Percentiles rank a stretch among this genome's conserved stretches.
Evolutionary conservation across 2,888 invertebrate species (phyloP).

Genomic region (Aromia moschata): DNA sequence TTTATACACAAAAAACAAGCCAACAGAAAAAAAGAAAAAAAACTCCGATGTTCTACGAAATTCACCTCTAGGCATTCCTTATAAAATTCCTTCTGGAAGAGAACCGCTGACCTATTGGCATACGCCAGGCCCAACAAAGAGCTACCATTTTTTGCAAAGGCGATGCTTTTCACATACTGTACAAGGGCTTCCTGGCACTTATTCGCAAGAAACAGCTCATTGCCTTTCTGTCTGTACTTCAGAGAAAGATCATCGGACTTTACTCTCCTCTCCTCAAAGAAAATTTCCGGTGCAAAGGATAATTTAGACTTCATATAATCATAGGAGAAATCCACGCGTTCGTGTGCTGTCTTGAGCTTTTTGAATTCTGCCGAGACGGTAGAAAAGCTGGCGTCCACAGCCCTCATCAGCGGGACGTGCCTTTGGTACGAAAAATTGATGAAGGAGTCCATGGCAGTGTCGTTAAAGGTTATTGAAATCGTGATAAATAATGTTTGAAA

Average conservation of each 20-base stretch:
- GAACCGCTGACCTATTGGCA: constrained; percentile 80
- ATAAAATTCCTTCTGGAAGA: constrained; percentile 71
- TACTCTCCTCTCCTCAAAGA: not conserved
- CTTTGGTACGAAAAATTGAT: no score
- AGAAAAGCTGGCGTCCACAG: no score
- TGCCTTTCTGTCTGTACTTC: not conserved
- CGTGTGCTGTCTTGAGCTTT: not conserved
- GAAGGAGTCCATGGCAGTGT: no score
- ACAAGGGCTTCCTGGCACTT: constrained; percentile 53
- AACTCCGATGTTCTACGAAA: not conserved
- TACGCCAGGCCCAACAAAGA: constrained; percentile 72
- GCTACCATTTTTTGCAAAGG: constrained; percentile 68
- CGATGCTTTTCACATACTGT: constrained; percentile 72
- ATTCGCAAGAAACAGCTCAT: not conserved
- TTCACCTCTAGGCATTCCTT: constrained; percentile 67
- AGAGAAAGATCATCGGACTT: not conserved
- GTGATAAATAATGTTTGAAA: no score
- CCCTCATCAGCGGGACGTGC: no score
- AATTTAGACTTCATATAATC: not conserved
- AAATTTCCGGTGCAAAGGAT: not conserved
- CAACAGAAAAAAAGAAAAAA: no score
- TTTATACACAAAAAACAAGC: no score
- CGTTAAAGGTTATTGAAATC: no score
- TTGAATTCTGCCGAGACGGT: not conserved
- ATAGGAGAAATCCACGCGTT: not conserved